Evolutionary conservation across 2,888 invertebrate species (phyloP), one percentile per base, ranked within the genome.

Genomic region (Eucriotettix oculatus): DNA sequence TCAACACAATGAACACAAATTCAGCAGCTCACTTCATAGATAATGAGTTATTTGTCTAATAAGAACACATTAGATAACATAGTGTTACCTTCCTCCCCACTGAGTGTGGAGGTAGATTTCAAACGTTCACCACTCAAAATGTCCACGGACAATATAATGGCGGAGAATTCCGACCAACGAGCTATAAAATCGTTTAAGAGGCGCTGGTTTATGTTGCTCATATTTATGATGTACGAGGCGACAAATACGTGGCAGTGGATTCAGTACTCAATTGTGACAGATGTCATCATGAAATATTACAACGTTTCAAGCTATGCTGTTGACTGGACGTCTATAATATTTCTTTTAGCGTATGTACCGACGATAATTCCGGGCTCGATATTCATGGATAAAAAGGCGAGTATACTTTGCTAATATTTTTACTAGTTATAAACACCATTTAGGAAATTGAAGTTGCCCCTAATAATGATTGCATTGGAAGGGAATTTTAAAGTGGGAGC

Each of bases 301-400:
- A 79, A 78, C 14, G 83, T 90, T 62, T 82, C 81, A 65, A 81
- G 82, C 65, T 64, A 64, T 61, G 80, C 82, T 69, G 90, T 99
- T 58, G 90, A 98, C 73, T 96, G 95, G 96, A 91, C 97, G 17
- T 96, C 96, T 52, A 91, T 99, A 90, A 83, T 98, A 68, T 99
- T 87, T 76, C 99, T 99, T 98, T 82, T 93, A 66, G 82, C 87
- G 3, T 99, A 99, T 75, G 94, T 99, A 68, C 93, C 97, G 9
- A 84, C 98, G 67, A 94, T 99, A 68, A 92, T 99, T 71, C 99
- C 99, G 1, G 97, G 90, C 29, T 94, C 95, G 71, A 98, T 90
- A 84, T 81, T 99, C 61, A 79, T 99, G 67, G 94, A 98, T 72
- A 90, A 87, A 79, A 85, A 86, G 78, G 98, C 92, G 74, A 16